Conservation (phyloP, 2,113 vertebrate species). For the Chrysochloris asiatica region DNA sequence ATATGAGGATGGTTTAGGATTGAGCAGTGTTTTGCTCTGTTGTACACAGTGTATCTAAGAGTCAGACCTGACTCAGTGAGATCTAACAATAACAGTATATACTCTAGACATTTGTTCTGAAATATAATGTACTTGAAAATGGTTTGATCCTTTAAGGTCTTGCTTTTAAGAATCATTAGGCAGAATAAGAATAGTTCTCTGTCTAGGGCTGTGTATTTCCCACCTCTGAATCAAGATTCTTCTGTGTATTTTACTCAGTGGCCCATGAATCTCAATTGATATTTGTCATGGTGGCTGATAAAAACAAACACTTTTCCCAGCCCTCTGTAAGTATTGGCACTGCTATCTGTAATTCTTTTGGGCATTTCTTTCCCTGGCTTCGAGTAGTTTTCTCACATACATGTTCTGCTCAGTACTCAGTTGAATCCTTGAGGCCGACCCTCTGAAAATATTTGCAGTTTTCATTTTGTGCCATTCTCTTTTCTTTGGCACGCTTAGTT, state of each 20-base stretch:
- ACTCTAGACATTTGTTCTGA: too few relatives aligned
- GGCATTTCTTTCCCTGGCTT: neutral
- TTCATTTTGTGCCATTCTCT: neutral
- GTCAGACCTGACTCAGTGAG: too few relatives aligned
- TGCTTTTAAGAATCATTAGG: slow-evolving; percentile 7
- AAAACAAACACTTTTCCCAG: neutral
- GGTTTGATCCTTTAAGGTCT: neutral
- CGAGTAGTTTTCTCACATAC: neutral
- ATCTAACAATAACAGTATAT: too few relatives aligned
- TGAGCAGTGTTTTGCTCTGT: too few relatives aligned
- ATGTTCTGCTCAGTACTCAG: neutral
- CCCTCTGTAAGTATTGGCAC: neutral
- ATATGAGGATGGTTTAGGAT: too few relatives aligned
- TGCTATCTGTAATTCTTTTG: neutral
- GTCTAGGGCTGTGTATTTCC: neutral
- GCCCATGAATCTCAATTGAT: neutral
- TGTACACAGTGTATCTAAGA: too few relatives aligned
- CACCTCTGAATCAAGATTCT: neutral
- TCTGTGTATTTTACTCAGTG: neutral
- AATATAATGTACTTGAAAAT: slow-evolving; percentile 15
- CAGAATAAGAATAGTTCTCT: neutral
- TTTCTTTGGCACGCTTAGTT: neutral
- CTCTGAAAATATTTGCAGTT: neutral
- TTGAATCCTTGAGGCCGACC: neutral
- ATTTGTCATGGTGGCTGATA: neutral